Conservation (phyloP, 92 coral and sea anemone species). For the Phenganax marumi region DNA sequence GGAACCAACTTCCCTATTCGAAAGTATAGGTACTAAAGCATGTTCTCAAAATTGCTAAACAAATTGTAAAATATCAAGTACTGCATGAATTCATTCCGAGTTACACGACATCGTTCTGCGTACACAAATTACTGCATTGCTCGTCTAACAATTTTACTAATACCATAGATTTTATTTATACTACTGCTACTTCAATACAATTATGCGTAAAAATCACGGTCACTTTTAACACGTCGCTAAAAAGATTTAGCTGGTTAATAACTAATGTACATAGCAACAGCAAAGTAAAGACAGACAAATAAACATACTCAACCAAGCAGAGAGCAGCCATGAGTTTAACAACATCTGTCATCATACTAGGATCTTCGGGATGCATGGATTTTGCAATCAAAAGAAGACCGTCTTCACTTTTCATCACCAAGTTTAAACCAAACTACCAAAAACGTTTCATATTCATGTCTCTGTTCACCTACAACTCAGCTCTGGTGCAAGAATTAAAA, state of each 20-base stretch:
- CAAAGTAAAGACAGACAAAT: background rate
- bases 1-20: too few relatives aligned
- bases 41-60: too few relatives aligned
- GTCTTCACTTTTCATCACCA: constrained; percentile 88
- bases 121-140: too few relatives aligned
- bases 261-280: background rate
- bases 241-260: constrained; percentile 36
- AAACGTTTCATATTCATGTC: background rate
- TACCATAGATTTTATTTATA: too few relatives aligned
- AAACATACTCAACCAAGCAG: constrained; percentile 86
- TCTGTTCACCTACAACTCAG: background rate
- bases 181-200: too few relatives aligned
- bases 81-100: too few relatives aligned
- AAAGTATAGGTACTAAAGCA: too few relatives aligned
- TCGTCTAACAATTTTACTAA: too few relatives aligned
- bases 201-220: too few relatives aligned
- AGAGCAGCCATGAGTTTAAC: constrained; percentile 97
- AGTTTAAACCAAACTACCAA: constrained; percentile 79
- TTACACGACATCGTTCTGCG: too few relatives aligned
- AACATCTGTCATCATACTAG: constrained; percentile 98
- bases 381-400: constrained; percentile 87
- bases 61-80: too few relatives aligned
- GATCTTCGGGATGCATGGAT: constrained; percentile 78
- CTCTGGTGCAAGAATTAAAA: background rate
- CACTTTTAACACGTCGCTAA: constrained; percentile 27